Evolutionary conservation across 2,113 vertebrate species (phyloP).

Genomic region (Heloderma charlesbogerti): DNA sequence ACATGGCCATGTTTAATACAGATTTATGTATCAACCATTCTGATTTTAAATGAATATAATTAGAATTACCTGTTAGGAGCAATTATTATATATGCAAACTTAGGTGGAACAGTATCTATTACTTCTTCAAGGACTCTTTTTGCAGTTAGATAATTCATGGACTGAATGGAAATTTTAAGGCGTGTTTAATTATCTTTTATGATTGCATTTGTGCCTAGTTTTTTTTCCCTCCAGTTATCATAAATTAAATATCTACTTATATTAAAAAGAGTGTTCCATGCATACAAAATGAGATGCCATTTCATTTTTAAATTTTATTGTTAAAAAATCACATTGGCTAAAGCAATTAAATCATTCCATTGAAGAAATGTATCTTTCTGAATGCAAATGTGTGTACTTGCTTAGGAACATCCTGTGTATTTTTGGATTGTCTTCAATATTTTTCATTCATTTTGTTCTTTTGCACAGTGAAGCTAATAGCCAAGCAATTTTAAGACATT

Average conservation of each 20-base stretch:
- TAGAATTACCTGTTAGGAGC: slow-evolving; percentile 59
- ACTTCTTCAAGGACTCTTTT: slow-evolving; percentile 49
- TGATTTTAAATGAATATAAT: slow-evolving; percentile 67
- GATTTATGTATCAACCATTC: slow-evolving; percentile 34
- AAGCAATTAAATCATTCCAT: slow-evolving; percentile 33
- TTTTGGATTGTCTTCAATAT: neutral
- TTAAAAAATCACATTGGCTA: slow-evolving; percentile 34
- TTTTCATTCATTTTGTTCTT: slow-evolving; percentile 4
- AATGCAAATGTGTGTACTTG: neutral
- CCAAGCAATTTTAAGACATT: slow-evolving; percentile 14
- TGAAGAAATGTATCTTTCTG: slow-evolving; percentile 4
- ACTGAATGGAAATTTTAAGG: slow-evolving; percentile 34
- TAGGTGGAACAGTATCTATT: slow-evolving; percentile 46
- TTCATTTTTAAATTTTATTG: slow-evolving; percentile 22
- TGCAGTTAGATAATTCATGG: slow-evolving; percentile 56
- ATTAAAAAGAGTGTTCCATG: slow-evolving; percentile 34
- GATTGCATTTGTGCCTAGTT: slow-evolving; percentile 34
- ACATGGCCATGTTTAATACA: slow-evolving; percentile 12
- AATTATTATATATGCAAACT: slow-evolving; percentile 45
- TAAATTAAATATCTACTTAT: slow-evolving; percentile 46
- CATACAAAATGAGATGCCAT: slow-evolving; percentile 38
- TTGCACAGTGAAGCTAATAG: neutral
- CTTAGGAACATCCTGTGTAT: neutral
- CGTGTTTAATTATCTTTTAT: slow-evolving; percentile 48
- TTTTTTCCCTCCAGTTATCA: slow-evolving; percentile 19